These are phyloP conservation scores for Leptobrachium leishanense DNA, from an alignment of 2,113 vertebrate species.

Conservation along the genomic window DNA sequence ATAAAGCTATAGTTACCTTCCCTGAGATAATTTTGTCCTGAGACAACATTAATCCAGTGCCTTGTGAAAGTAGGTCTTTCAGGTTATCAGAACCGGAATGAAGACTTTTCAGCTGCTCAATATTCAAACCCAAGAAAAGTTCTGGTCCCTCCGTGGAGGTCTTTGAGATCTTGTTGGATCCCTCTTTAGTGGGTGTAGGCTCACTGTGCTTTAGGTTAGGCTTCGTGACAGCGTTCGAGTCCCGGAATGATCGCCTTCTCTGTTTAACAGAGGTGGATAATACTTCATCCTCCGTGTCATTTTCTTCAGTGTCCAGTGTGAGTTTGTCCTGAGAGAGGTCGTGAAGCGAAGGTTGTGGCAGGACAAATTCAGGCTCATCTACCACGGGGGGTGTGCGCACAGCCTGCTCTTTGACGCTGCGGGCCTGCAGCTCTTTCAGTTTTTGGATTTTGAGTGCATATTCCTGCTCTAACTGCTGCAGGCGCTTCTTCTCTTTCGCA, in stretches of 20 bases:
- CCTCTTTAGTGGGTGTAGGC: conserved; percentile 69
- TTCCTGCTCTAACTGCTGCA: conserved; percentile 92
- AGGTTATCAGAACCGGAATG: conserved; percentile 71
- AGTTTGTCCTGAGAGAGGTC: conserved; percentile 97
- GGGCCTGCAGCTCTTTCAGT: conserved; percentile 86
- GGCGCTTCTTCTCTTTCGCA: conserved; percentile 84
- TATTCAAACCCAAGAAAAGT: conserved; percentile 80
- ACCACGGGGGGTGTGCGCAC: conserved; percentile 50
- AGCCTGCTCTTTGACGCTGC: conserved; percentile 72
- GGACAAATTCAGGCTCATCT: conserved; percentile 69
- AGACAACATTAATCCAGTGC: conserved; percentile 56
- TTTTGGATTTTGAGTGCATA: conserved; percentile 97
- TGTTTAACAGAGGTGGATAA: conserved; percentile 63
- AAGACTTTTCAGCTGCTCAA: conserved; percentile 78
- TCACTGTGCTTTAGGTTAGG: conserved; percentile 84
- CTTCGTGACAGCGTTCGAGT: conserved; percentile 87
- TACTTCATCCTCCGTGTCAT: conserved; percentile 77
- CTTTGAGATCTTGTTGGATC: conserved; percentile 61
- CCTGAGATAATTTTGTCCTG: conserved; percentile 68
- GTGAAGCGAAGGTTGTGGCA: conserved; percentile 91
- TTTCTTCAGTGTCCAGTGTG: conserved; percentile 81
- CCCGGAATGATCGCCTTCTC: conserved; percentile 83
- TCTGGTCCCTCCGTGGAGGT: conserved; percentile 66
- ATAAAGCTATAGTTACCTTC: conserved; percentile 52
- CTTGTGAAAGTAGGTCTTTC: conserved; percentile 75